These are phyloP conservation scores for Napeogenes inachia DNA, from an alignment of 2,888 invertebrate genomes.

Conservation along the genomic window DNA sequence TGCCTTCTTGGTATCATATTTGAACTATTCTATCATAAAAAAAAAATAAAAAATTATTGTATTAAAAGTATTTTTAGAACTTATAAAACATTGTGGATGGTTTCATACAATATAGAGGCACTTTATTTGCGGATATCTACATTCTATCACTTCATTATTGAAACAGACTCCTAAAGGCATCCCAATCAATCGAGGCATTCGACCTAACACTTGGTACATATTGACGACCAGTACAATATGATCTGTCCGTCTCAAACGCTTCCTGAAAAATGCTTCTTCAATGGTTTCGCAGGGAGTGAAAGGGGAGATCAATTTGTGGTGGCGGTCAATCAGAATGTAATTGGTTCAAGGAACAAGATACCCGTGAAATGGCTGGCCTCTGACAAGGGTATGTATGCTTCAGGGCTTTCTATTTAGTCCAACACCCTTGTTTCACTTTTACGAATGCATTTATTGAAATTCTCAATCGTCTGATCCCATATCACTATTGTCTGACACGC, in stretches of 20 bases:
- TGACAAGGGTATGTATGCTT: constrained; percentile 65
- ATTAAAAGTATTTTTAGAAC: too few species aligned
- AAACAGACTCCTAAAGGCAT: constrained; percentile 51
- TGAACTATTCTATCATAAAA: too few species aligned
- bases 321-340: constrained; percentile 69
- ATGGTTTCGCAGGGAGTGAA: constrained; percentile 20
- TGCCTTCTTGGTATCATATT: constrained; percentile 9
- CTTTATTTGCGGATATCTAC: constrained; percentile 13
- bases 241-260: constrained; percentile 35
- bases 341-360: constrained; percentile 69
- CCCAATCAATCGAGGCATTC: constrained; percentile 66
- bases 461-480: not conserved
- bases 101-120: not conserved
- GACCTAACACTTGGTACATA: constrained; percentile 61
- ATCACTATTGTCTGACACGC: too few species aligned
- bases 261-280: constrained; percentile 22
- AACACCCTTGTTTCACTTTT: constrained; percentile 37
- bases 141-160: constrained; percentile 60
- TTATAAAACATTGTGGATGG: not conserved
- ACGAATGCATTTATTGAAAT: constrained; percentile 17
- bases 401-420: constrained; percentile 54
- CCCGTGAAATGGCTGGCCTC: constrained; percentile 71
- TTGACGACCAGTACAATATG: constrained; percentile 38
- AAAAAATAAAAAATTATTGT: too few species aligned
- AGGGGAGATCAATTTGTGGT: constrained; percentile 42